Percentiles rank a stretch among this genome's conserved stretches.
Evolutionary conservation across 2,113 vertebrate species (phyloP).

Genomic region (Myanophis thanlyinensis): DNA sequence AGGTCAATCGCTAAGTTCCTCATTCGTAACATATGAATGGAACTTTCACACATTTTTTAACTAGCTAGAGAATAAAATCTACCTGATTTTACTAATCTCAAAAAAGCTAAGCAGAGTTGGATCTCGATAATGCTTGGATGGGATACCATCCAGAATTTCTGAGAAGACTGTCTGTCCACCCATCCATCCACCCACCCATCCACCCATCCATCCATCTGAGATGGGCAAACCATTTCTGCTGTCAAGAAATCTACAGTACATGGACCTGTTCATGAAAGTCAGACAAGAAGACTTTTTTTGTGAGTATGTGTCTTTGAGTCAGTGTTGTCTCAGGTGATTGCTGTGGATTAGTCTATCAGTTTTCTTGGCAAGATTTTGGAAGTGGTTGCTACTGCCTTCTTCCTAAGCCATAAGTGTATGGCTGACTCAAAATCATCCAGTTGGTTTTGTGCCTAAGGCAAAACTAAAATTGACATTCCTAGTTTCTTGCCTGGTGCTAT

Average conservation of each 20-base stretch:
- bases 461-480: neutral
- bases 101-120: neutral
- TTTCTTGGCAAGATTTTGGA: neutral
- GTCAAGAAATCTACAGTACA: neutral
- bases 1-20: neutral
- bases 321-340: neutral
- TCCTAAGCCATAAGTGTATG: neutral
- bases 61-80: neutral
- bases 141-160: neutral
- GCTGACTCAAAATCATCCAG: neutral
- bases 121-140: neutral
- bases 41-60: neutral
- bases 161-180: neutral
- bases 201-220: neutral
- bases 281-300: neutral
- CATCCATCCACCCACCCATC: neutral
- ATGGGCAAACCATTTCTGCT: neutral
- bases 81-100: neutral
- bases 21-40: neutral
- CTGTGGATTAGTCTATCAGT: neutral
- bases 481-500: neutral
- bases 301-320: neutral
- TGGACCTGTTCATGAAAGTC: neutral
- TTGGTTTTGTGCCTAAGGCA: neutral
- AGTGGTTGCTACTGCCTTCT: neutral